Evolutionary conservation across 2,797 vertebrate species (phyloP).

Genomic region (Sylvilagus floridanus): DNA sequence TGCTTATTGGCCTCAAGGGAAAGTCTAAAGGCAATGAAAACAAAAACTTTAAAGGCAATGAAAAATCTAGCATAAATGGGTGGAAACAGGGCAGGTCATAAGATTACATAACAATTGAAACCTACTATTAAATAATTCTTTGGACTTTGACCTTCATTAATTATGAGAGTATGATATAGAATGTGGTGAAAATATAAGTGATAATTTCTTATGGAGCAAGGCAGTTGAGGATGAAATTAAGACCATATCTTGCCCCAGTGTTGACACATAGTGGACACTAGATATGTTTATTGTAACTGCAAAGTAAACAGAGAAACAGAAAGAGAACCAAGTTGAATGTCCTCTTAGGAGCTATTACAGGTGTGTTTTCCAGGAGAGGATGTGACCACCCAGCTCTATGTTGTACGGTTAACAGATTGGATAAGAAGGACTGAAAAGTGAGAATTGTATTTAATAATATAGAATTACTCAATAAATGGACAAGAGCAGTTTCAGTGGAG

Average conservation of each 20-base stretch:
- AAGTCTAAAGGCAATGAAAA: neutral
- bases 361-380: neutral
- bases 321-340: neutral
- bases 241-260: neutral
- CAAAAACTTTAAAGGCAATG: neutral
- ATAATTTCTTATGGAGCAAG: neutral
- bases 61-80: neutral
- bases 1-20: neutral
- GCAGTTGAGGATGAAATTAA: neutral
- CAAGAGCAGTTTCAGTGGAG: neutral
- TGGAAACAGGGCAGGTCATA: neutral
- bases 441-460: neutral
- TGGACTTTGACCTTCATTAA: neutral
- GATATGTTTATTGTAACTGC: neutral
- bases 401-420: neutral
- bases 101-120: neutral
- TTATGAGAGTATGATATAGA: neutral
- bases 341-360: neutral
- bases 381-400: neutral
- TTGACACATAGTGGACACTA: neutral
- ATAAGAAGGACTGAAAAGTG: neutral
- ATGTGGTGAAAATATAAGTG: constrained; percentile 46
- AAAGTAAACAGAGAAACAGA: neutral
- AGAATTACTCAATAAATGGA: neutral
- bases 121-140: neutral